Base-by-base conservation (phyloP, 2,888 invertebrate species). In the Alentia gelatinosa region DNA sequence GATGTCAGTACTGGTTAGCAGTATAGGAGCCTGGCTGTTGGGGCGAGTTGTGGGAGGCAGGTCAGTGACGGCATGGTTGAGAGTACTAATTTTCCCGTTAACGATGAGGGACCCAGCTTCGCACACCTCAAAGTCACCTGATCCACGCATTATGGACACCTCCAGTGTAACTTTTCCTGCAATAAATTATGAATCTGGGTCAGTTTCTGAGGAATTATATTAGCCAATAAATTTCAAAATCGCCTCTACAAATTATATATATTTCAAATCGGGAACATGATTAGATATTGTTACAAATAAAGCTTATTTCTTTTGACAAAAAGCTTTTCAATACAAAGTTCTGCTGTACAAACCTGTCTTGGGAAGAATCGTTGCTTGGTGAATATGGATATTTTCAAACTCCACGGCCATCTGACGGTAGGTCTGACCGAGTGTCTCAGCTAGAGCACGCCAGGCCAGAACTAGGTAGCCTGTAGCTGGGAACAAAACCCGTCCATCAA, bases 351-450 rank as follows among this genome's bases (percentile, higher is more conserved):
- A 93, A 96, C 97, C 97, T 92, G 98, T 98, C 95, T 98, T 98
- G 35, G 98, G 98, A 96, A 99, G 97, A 93, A 99, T 98, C 4
- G 99, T 99, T 4, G 99, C 99, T 90, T 98, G 97, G 94, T 98
- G 98, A 96, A 99, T 98, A 94, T 98, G 97, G 0, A 99, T 97
- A 96, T 99, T 97, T 96, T 99, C 98, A 93, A 99, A 97, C 1
- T 98, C 97, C 0, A 99, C 97, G 0, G 98, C 97, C 42, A 98
- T 97, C 94, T 98, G 97, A 94, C 98, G 97, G 93, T 97, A 94
- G 23, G 93, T 91, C 56, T 94, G 93, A n/a, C 94, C 94, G 83
- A 93, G 94, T 91, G 94, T 84, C 92, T 96, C 96, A 91, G 96
- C 96, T 50, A 97, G 93, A 0, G 96, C 95, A 93, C 95, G 95